Evolutionary conservation across 1,140 invertebrate species (phyloP), one percentile per base, ranked within the genome.

Genomic region (Melitaea cinxia): DNA sequence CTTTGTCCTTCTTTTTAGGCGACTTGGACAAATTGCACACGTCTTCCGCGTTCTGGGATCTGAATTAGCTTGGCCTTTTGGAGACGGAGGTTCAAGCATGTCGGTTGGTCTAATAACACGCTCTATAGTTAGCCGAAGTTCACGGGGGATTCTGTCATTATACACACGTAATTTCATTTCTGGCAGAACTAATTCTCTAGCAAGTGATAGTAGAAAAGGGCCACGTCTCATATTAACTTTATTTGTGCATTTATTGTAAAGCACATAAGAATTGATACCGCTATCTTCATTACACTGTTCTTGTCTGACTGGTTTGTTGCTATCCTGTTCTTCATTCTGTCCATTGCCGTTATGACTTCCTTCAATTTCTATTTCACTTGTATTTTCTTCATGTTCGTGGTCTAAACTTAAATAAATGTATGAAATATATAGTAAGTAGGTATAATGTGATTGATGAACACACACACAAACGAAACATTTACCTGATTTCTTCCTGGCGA

Each of bases 1-100:
- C 58, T 67, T 67, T 61, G 65, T 67, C 50, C 42, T 52, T 39
- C 52, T 67, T 57, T 67, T 66, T 14, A 67, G 58, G 56, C 53
- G 56, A 57, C 30, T 57, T 67, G 65, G 65, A 21, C 58, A 61
- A 30, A 61, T 67, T 67, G 61, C 49, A 33, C 58, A 67, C 15
- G 65, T 67, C 57, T 67, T 66, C 60, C 30, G 55, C 24, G 30
- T 54, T n/a, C n/a, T n/a, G n/a, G n/a, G n/a, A n/a, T n/a, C n/a
- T n/a, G n/a, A n/a, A n/a, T n/a, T n/a, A 50, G 12, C 1, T 37
- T 37, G 10, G 10, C 10, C 4, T n/a, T n/a, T n/a, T 37, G 60
- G 52, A 47, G 52, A 33, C 26, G 65, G 39, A 67, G 67, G 62
- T 30, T 37, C 33, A 4, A n/a, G 33, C 4, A n/a, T 9, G 10